phyloP scores from a whole-genome alignment of 2,888 invertebrate species.

The Piscicola geometra region DNA sequence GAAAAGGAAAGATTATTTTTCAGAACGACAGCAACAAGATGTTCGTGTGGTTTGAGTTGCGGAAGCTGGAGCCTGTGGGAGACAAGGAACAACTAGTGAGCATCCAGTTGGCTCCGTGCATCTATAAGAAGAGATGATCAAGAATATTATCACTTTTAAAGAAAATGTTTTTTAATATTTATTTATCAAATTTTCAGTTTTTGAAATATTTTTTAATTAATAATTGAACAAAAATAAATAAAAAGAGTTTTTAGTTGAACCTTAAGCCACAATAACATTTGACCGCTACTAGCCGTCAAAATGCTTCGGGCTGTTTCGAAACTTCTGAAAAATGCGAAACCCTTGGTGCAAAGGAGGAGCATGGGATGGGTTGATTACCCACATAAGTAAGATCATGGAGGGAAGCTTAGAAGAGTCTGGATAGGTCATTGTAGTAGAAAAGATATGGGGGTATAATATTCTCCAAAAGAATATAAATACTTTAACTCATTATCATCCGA shows the following conservation, averaged over 20 bases:
- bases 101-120: slow-evolving; percentile 51
- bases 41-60: slow-evolving; percentile 53
- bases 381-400: neutral
- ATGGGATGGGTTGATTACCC: slow-evolving; percentile 6
- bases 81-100: slow-evolving; percentile 40
- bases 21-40: slow-evolving; percentile 51
- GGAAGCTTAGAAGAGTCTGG: too few species aligned
- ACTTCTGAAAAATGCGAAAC: neutral
- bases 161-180: neutral
- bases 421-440: too few species aligned
- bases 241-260: neutral
- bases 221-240: neutral
- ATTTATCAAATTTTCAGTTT: neutral
- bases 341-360: neutral
- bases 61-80: slow-evolving; percentile 45
- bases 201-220: neutral
- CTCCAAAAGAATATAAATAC: too few species aligned
- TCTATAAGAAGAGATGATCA: slow-evolving; percentile 54
- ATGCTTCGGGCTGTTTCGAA: slow-evolving; percentile 10
- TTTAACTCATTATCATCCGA: too few species aligned
- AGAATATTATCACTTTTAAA: neutral
- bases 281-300: slow-evolving; percentile 1
- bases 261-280: neutral
- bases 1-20: too few species aligned
- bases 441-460: too few species aligned